These are phyloP conservation scores for Gymnosoma rotundatum DNA, from an alignment of 2,888 invertebrate genomes.

Conservation along the genomic window DNA sequence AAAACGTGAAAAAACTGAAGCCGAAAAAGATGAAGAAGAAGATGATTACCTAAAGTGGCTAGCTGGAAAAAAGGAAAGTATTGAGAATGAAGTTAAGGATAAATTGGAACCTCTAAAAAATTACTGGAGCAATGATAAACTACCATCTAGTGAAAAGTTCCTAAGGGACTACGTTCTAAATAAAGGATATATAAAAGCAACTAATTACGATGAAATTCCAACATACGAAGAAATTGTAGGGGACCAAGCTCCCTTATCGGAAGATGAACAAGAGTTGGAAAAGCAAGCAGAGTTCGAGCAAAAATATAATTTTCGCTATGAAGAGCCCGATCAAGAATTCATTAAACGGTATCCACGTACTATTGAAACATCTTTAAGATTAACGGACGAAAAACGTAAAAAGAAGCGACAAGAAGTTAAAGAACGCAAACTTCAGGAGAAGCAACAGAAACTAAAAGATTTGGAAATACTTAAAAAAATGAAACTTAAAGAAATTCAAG, in stretches of 20 bases:
- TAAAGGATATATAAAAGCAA: conserved; percentile 84
- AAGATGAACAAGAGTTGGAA: conserved; percentile 90
- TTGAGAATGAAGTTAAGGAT: conserved; percentile 85
- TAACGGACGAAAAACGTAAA: conserved; percentile 90
- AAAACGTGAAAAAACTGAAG: conserved; percentile 83
- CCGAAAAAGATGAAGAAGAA: conserved; percentile 83
- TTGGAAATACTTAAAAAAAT: conserved; percentile 92
- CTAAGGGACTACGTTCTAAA: conserved; percentile 95
- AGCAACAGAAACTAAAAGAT: conserved; percentile 91
- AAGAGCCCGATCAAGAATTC: conserved; percentile 97
- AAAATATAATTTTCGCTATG: conserved; percentile 97
- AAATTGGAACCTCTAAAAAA: conserved; percentile 90
- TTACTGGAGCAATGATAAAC: conserved; percentile 91
- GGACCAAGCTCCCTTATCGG: conserved; percentile 85
- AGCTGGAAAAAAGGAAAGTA: conserved; percentile 87
- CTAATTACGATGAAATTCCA: conserved; percentile 83
- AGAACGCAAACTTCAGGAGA: conserved; percentile 90
- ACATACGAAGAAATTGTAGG: conserved; percentile 87
- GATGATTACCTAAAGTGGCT: conserved; percentile 90
- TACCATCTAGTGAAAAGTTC: conserved; percentile 93
- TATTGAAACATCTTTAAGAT: conserved; percentile 91
- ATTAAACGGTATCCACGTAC: conserved; percentile 96
- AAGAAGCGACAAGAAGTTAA: conserved; percentile 89
- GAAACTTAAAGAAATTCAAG: conserved; percentile 94
- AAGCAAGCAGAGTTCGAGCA: conserved; percentile 95